Conservation (phyloP, 2,797 vertebrate genomes). For the Megaceryle alcyon region DNA sequence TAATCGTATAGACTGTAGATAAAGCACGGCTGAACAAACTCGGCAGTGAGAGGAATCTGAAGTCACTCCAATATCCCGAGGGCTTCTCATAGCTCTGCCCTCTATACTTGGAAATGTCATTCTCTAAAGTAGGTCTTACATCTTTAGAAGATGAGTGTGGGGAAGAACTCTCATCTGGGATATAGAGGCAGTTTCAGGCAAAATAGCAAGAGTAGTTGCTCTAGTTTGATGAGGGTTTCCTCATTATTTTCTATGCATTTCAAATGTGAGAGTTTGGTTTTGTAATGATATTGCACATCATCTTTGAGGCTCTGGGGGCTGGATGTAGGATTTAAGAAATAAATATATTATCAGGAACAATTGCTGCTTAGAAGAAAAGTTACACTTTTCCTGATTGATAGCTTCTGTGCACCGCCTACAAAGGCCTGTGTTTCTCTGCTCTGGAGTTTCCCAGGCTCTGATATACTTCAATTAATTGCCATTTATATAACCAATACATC, state of each 20-base stretch:
- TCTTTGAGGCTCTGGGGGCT: neutral
- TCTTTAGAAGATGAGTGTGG: slow-evolving; percentile 13
- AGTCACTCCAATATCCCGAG: neutral
- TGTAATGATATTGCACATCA: slow-evolving; percentile 19
- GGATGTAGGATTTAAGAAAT: slow-evolving; percentile 32
- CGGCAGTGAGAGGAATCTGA: neutral
- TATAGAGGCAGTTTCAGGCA: slow-evolving; percentile 32
- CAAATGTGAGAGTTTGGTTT: slow-evolving; percentile 16
- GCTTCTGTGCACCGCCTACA: slow-evolving; percentile 9
- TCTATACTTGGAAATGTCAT: slow-evolving; percentile 12
- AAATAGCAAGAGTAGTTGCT: slow-evolving; percentile 28
- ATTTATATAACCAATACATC: slow-evolving; percentile 38
- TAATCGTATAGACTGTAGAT: slow-evolving; percentile 14
- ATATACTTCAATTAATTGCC: slow-evolving; percentile 50
- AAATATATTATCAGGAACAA: slow-evolving; percentile 46
- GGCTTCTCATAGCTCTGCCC: slow-evolving; percentile 54
- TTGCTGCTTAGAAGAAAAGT: neutral
- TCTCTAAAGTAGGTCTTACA: slow-evolving; percentile 49
- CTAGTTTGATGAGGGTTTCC: slow-evolving; percentile 51
- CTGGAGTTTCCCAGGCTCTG: slow-evolving; percentile 49
- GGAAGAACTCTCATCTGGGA: slow-evolving; percentile 48
- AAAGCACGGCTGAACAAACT: neutral
- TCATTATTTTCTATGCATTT: slow-evolving; percentile 39
- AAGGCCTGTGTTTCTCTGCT: slow-evolving; percentile 23
- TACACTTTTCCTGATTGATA: neutral